Percentiles rank a stretch among this genome's conserved stretches.
phyloP scores from a whole-genome alignment of 92 coral and sea anemone species.

The Zoanthus sociatus region DNA sequence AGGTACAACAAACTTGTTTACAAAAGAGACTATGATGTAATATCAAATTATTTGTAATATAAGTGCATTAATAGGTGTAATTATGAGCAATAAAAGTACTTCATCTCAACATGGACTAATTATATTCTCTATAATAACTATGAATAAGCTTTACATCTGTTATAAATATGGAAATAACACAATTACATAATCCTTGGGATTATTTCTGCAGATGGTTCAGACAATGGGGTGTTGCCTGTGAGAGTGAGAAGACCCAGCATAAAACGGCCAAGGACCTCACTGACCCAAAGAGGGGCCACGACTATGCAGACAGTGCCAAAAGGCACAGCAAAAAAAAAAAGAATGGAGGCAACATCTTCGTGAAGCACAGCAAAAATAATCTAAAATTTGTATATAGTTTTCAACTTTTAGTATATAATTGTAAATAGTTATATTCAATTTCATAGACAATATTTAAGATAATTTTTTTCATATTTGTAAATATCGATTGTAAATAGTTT shows the following conservation, averaged over 20 bases:
- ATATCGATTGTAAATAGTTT: no score
- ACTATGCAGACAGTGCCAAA: no score
- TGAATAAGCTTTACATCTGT: not conserved
- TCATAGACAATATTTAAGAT: no score
- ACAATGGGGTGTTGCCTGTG: slow-evolving; percentile 19
- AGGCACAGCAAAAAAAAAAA: no score
- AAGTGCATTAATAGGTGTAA: not conserved
- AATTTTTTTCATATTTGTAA: no score
- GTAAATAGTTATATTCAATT: no score
- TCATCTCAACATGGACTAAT: not conserved
- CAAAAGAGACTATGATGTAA: not conserved
- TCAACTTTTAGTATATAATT: no score
- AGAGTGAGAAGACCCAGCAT: slow-evolving; percentile 1
- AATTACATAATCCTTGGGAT: not conserved
- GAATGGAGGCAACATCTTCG: no score
- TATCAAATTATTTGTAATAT: not conserved
- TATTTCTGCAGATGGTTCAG: slow-evolving; percentile 20
- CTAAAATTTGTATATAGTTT: no score
- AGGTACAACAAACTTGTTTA: not conserved
- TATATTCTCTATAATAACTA: not conserved
- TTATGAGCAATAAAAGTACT: not conserved
- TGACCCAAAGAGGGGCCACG: not conserved
- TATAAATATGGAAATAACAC: not conserved
- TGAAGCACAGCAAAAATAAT: no score
- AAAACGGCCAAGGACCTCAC: not conserved